A percentile compares a stretch with the other conserved stretches of the same genome.
These are phyloP conservation scores for Oryzias javanicus DNA, from an alignment of 2,113 vertebrate genomes.

Conservation along the genomic window DNA sequence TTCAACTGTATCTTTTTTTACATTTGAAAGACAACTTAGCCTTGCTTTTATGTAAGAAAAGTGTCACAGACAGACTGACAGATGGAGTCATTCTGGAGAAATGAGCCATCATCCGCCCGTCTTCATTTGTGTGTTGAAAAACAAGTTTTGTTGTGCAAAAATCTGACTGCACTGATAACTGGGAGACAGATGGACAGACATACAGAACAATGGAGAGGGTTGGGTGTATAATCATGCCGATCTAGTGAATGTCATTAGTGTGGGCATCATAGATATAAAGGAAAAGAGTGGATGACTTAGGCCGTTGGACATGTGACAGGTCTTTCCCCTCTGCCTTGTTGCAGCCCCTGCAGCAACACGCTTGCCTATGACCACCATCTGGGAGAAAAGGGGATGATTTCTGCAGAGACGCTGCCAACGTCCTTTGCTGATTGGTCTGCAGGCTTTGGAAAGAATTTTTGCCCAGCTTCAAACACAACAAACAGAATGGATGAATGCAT, in stretches of 20 bases:
- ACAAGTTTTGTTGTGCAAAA: too few relatives aligned
- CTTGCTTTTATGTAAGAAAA: conserved; percentile 30
- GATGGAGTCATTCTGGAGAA: too few relatives aligned
- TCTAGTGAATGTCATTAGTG: too few relatives aligned
- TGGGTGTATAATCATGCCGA: too few relatives aligned
- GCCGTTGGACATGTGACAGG: conserved; percentile 15
- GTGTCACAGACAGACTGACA: not conserved
- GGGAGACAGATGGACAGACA: too few relatives aligned
- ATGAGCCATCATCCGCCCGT: too few relatives aligned
- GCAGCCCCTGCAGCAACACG: conserved; percentile 33
- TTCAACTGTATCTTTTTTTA: conserved; percentile 20
- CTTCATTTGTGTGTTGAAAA: too few relatives aligned
- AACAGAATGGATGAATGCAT: conserved; percentile 37
- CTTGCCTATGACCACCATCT: conserved; percentile 33
- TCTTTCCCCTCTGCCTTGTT: not conserved
- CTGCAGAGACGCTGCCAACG: conserved; percentile 29
- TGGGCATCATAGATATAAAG: too few relatives aligned
- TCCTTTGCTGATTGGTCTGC: conserved; percentile 36
- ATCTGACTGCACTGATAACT: too few relatives aligned
- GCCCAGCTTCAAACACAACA: conserved; percentile 38
- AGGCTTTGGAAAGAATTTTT: conserved; percentile 32
- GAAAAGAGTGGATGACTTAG: too few relatives aligned
- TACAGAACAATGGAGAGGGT: too few relatives aligned
- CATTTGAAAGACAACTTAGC: conserved; percentile 21
- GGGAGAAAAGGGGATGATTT: conserved; percentile 43